phyloP scores from a whole-genome alignment of 2,113 vertebrate species.

The Paradoxurus hermaphroditus region DNA sequence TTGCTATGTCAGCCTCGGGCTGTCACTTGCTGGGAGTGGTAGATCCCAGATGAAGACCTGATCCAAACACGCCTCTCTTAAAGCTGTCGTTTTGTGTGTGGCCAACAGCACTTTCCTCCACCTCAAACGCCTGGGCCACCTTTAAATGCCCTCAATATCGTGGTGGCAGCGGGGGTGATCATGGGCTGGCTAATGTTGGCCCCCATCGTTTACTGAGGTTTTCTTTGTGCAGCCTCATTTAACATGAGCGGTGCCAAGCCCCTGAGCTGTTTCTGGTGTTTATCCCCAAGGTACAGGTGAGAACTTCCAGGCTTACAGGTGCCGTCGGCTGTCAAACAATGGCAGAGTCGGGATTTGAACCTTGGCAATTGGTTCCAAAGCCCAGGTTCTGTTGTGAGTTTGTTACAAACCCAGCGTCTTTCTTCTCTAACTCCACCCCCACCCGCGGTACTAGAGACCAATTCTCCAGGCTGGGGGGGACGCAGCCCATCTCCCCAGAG shows the following conservation, averaged over 20 bases:
- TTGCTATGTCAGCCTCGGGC: neutral
- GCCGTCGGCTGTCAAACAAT: neutral
- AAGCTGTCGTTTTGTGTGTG: neutral
- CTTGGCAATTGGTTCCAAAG: neutral
- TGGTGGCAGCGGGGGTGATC: too few relatives aligned
- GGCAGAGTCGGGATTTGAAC: neutral
- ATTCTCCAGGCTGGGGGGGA: neutral
- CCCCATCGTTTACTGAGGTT: neutral
- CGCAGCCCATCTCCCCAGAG: slow-evolving; percentile 56
- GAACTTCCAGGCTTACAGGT: neutral
- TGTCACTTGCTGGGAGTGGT: neutral
- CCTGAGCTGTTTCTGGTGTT: accelerated
- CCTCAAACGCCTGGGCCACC: neutral
- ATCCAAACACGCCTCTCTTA: neutral
- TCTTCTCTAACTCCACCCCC: slow-evolving; percentile 19
- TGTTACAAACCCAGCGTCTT: neutral
- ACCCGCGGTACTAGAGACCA: neutral
- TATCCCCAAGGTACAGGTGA: neutral
- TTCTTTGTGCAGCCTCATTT: neutral
- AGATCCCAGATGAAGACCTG: neutral
- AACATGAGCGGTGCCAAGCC: neutral
- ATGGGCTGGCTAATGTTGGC: neutral
- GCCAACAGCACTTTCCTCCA: neutral
- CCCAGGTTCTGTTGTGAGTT: neutral
- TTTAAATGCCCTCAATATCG: neutral